Evolutionary conservation across 2,113 vertebrate genomes (phyloP), one percentile per base, ranked within the genome.

Genomic region (Talpa occidentalis): DNA sequence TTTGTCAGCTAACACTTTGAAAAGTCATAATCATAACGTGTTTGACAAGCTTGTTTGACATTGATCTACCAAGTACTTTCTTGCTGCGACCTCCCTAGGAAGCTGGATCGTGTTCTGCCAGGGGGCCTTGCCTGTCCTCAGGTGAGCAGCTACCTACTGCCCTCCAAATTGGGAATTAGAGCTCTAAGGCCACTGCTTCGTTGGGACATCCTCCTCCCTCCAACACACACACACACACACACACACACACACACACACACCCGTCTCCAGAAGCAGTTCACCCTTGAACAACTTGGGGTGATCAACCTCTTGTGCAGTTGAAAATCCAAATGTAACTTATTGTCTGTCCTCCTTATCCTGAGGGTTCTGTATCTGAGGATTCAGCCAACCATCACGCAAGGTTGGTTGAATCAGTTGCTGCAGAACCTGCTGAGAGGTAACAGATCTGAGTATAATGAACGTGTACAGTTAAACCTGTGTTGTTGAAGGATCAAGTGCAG

Each of bases 61-160:
- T 8, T 74, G 59, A 26, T 11, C 11, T 44, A 10, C 56, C 30
- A 11, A 22, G 30, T 3, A 11, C 10, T 14, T 64, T 69, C 26
- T 60, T 7, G 28, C 28, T 0, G 6, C n/a, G 54, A 62, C 32
- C 3, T 24, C 0, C 0, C 59, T 42, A 28, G 24, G 60, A 32
- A 56, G 72, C 30, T 40, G 22, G 59, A 14, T 19, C 12, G 3
- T 21, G 21, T 8, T 67, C 47, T 40, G 1, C 5, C 35, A 67
- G 40, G 12, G 12, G 26, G 10, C 10, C 1, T 0, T 1, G 22
- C 15, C 40, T 2, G 0, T 49, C 44, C 30, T 10, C 16, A 52
- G 49, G 49, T 52, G 49, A 52, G 49, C 49, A 62, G 54, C 52
- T 9, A 0, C 37, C 74, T 2, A 4, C 11, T 22, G 1, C 3